phyloP scores from a whole-genome alignment of 2,113 vertebrate species.

The Gallinago media region DNA sequence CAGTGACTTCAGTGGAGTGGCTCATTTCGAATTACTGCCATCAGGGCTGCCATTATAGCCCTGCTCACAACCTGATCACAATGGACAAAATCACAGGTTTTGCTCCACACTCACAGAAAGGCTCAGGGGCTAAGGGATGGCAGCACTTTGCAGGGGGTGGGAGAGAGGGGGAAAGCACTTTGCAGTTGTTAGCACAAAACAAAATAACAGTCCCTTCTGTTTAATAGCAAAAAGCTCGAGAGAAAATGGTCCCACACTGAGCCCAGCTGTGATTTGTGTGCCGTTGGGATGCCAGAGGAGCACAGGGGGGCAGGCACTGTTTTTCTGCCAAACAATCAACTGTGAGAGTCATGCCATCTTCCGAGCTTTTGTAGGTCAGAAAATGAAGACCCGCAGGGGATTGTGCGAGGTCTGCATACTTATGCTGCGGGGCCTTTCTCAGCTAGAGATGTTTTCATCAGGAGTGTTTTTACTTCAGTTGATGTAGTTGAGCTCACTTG shows the following conservation, averaged over 20 bases:
- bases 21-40: neutral
- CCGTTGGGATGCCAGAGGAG: accelerated
- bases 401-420: neutral
- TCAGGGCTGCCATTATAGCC: neutral
- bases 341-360: neutral
- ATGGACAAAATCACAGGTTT: neutral
- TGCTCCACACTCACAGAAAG: neutral
- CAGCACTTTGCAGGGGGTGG: neutral
- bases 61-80: neutral
- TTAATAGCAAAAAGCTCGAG: neutral
- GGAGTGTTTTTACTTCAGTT: neutral
- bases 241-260: neutral
- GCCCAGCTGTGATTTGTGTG: neutral
- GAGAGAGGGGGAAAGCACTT: neutral
- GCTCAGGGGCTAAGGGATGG: neutral
- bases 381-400: neutral
- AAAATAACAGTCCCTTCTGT: neutral
- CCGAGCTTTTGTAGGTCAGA: neutral
- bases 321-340: neutral
- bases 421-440: accelerated
- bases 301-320: accelerated
- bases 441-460: neutral
- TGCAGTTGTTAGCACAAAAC: neutral
- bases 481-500: neutral
- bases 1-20: neutral